Evolutionary conservation across 2,888 invertebrate species (phyloP).

Genomic region (Apoderus coryli): DNA sequence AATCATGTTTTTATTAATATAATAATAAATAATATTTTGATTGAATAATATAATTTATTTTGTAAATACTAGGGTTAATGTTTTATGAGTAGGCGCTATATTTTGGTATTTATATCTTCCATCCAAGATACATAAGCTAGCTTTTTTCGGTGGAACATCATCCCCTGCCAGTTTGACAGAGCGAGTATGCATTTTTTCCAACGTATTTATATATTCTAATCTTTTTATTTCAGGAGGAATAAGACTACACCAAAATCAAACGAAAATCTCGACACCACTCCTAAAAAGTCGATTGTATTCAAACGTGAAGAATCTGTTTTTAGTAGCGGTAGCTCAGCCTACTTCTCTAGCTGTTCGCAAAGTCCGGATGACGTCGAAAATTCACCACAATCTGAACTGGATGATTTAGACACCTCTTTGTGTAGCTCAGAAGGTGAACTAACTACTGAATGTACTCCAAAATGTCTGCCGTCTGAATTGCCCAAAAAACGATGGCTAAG

Average conservation of each 20-base stretch:
- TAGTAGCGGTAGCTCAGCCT: slow-evolving; percentile 20
- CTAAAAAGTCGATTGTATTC: slow-evolving; percentile 22
- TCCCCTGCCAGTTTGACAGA: no score
- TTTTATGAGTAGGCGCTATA: no score
- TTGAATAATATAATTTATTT: no score
- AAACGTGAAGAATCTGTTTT: slow-evolving; percentile 20
- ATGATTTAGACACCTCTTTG: slow-evolving; percentile 20
- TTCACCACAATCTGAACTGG: slow-evolving; percentile 22
- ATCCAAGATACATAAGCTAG: no score
- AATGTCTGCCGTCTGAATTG: slow-evolving; percentile 18
- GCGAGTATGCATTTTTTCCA: no score
- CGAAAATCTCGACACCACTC: slow-evolving; percentile 22
- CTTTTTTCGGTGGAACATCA: no score
- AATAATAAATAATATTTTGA: no score
- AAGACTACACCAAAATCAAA: slow-evolving; percentile 17
- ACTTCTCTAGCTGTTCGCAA: slow-evolving; percentile 21
- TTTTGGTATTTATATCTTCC: no score
- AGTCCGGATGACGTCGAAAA: slow-evolving; percentile 17
- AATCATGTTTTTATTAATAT: no score
- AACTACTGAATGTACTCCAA: slow-evolving; percentile 9
- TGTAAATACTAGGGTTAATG: no score
- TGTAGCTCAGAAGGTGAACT: slow-evolving; percentile 20
- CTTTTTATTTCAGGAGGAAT: slow-evolving; percentile 18
- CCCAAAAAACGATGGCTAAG: slow-evolving; percentile 47
- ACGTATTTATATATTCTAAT: no score